phyloP scores from a whole-genome alignment of 1,140 invertebrate genomes.

The Aricia agestis region DNA sequence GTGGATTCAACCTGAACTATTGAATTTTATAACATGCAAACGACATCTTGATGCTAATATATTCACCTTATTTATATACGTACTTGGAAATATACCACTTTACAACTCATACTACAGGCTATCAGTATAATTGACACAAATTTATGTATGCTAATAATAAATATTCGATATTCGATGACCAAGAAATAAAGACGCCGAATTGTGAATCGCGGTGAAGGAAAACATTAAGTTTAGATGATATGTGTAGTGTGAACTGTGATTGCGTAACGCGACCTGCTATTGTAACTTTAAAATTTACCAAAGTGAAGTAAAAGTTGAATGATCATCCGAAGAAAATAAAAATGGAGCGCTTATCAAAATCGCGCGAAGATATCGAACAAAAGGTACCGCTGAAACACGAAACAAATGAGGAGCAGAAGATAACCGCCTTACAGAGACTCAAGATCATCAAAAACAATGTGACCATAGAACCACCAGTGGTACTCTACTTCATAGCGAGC shows the following conservation, averaged over 20 bases:
- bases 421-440: slow-evolving; percentile 52
- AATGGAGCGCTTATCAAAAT: background rate
- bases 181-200: too few species aligned
- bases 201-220: background rate
- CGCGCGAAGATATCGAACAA: slow-evolving; percentile 26
- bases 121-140: too few species aligned
- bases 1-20: too few species aligned
- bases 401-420: slow-evolving; percentile 40
- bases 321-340: background rate
- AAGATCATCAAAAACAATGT: slow-evolving; percentile 56
- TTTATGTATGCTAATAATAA: too few species aligned
- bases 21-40: too few species aligned
- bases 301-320: background rate
- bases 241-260: background rate
- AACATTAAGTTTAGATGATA: background rate
- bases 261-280: too few species aligned
- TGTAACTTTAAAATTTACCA: too few species aligned
- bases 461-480: slow-evolving; percentile 60
- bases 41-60: too few species aligned
- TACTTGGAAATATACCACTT: too few species aligned
- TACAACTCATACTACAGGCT: too few species aligned
- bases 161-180: too few species aligned
- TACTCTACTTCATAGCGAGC: slow-evolving; percentile 59
- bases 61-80: too few species aligned
- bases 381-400: slow-evolving; percentile 42